Evolutionary conservation across 92 coral and sea anemone genomes (phyloP).

Genomic region (Porites lobata): DNA sequence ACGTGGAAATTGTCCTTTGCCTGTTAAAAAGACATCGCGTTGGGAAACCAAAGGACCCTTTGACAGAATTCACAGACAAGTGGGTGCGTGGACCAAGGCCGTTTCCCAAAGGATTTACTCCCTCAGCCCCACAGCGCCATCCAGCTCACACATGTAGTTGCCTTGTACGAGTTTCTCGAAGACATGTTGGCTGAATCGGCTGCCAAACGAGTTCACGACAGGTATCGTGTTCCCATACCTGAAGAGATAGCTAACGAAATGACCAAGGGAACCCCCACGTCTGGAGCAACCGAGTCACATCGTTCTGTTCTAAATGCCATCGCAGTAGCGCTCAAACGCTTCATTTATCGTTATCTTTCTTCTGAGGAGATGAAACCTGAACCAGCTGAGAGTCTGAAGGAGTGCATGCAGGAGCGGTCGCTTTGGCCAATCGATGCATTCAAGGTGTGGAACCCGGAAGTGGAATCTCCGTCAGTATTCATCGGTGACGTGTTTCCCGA

Average conservation of each 20-base stretch:
- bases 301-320: constrained; percentile 53
- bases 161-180: constrained; percentile 91
- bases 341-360: constrained; percentile 91
- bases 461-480: constrained; percentile 5
- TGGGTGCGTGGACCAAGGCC: constrained; percentile 86
- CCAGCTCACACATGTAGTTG: constrained; percentile 86
- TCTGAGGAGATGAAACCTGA: constrained; percentile 77
- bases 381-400: constrained; percentile 64
- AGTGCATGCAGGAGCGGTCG: constrained; percentile 80
- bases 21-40: constrained; percentile 77
- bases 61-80: constrained; percentile 81
- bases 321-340: constrained; percentile 87
- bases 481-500: constrained; percentile 46
- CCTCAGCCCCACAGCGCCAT: constrained; percentile 83
- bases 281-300: constrained; percentile 24
- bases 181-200: constrained; percentile 88
- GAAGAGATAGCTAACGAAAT: constrained; percentile 45
- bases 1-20: constrained; percentile 92
- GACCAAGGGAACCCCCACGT: constrained; percentile 17
- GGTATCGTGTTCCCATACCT: constrained; percentile 56
- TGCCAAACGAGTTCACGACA: constrained; percentile 73
- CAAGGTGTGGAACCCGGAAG: constrained; percentile 2
- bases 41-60: constrained; percentile 76
- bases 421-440: constrained; percentile 85
- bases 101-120: constrained; percentile 81